Conservation (phyloP, 2,113 vertebrate genomes). For the Eclectus roratus region DNA sequence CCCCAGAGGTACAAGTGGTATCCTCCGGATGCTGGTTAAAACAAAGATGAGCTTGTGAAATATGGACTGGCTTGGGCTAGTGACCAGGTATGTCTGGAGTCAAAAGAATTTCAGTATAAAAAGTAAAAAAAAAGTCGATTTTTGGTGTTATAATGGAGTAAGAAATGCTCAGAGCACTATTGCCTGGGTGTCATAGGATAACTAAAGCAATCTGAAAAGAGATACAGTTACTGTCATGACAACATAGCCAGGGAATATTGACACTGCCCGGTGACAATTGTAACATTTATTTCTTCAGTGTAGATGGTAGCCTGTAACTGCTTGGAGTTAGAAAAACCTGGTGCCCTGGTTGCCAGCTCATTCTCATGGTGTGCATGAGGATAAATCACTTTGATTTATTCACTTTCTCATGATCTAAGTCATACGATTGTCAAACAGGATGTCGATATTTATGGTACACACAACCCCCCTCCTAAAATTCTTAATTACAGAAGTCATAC, state of each 20-base stretch:
- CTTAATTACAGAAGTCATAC: neutral
- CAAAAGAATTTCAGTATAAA: neutral
- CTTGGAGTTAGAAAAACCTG: neutral
- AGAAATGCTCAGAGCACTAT: neutral
- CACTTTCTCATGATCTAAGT: neutral
- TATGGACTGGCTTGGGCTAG: neutral
- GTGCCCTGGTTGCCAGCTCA: neutral
- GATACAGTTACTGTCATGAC: neutral
- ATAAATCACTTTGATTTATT: neutral
- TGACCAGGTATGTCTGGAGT: neutral
- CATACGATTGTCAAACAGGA: neutral
- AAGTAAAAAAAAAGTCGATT: neutral
- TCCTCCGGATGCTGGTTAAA: neutral
- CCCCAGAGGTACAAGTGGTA: neutral
- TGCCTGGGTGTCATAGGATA: neutral
- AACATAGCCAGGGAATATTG: neutral
- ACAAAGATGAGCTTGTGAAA: neutral
- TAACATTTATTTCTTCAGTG: neutral
- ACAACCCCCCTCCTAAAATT: neutral
- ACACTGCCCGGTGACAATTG: neutral
- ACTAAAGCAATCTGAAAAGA: neutral
- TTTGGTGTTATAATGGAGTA: neutral
- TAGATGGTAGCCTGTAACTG: neutral
- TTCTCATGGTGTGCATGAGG: neutral
- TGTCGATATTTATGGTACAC: neutral